Conservation (phyloP, 2,888 invertebrate species). For the Stegana nigrithorax region DNA sequence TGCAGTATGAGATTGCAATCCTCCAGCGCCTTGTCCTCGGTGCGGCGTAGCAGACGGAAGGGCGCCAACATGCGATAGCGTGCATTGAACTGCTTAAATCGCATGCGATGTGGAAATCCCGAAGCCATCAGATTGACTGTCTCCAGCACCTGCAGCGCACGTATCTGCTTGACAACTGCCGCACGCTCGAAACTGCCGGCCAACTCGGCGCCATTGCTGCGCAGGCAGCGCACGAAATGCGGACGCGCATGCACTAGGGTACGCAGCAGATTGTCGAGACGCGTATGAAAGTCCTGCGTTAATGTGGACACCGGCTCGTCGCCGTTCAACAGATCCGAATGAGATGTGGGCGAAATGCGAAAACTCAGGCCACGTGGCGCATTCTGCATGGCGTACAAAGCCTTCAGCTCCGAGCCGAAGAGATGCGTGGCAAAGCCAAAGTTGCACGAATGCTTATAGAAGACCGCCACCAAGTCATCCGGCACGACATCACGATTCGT, state of each 20-base stretch:
- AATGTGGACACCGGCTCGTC: slow-evolving; percentile 89
- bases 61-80: slow-evolving; percentile 88
- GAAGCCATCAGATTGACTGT: slow-evolving; percentile 96
- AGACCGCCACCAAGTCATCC: slow-evolving; percentile 91
- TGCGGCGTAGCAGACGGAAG: slow-evolving; percentile 76
- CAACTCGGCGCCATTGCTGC: slow-evolving; percentile 86
- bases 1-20: slow-evolving; percentile 82
- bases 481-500: slow-evolving; percentile 93
- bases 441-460: slow-evolving; percentile 91
- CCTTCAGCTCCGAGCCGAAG: slow-evolving; percentile 93
- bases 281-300: slow-evolving; percentile 95
- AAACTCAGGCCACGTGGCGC: slow-evolving; percentile 84
- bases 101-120: slow-evolving; percentile 94
- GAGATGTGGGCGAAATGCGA: slow-evolving; percentile 90
- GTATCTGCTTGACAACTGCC: slow-evolving; percentile 87
- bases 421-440: slow-evolving; percentile 97
- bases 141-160: slow-evolving; percentile 91
- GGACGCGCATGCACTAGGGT: slow-evolving; percentile 93
- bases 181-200: slow-evolving; percentile 86
- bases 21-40: slow-evolving; percentile 79
- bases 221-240: slow-evolving; percentile 93
- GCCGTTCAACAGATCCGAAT: slow-evolving; percentile 83
- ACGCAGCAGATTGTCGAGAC: slow-evolving; percentile 90
- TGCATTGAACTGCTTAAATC: slow-evolving; percentile 90
- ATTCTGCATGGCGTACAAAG: slow-evolving; percentile 79